Evolutionary conservation across 2,797 vertebrate species (phyloP).

Genomic region (Garrulus glandarius): DNA sequence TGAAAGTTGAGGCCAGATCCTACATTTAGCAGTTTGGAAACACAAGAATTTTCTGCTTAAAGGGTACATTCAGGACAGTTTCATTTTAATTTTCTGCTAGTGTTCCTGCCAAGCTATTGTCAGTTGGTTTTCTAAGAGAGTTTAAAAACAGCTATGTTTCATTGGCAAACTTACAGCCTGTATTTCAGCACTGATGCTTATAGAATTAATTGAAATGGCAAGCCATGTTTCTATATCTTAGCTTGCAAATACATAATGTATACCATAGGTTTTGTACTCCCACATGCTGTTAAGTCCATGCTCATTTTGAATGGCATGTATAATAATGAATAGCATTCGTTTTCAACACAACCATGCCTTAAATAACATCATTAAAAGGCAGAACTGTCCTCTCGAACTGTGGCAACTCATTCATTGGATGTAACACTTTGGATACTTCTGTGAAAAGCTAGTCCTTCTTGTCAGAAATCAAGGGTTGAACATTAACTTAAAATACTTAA

Average conservation of each 20-base stretch:
- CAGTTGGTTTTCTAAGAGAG: not conserved
- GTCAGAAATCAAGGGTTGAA: not conserved
- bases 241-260: not conserved
- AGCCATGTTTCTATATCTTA: not conserved
- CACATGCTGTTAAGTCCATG: not conserved
- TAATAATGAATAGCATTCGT: not conserved
- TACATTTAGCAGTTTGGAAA: not conserved
- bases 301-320: not conserved
- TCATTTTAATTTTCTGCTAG: not conserved
- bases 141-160: not conserved
- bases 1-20: not conserved
- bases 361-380: not conserved
- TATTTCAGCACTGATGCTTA: not conserved
- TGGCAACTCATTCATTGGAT: not conserved
- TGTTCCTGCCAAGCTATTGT: not conserved
- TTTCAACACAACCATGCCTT: not conserved
- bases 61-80: not conserved
- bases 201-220: not conserved
- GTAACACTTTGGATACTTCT: not conserved
- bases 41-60: not conserved
- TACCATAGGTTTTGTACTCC: not conserved
- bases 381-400: not conserved
- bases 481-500: not conserved
- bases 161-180: not conserved
- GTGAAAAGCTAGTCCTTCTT: not conserved